A percentile compares a stretch with the other conserved stretches of the same genome.
Conservation (phyloP, 2,888 invertebrate genomes). For the Gastracanthus pulcherrimus region DNA sequence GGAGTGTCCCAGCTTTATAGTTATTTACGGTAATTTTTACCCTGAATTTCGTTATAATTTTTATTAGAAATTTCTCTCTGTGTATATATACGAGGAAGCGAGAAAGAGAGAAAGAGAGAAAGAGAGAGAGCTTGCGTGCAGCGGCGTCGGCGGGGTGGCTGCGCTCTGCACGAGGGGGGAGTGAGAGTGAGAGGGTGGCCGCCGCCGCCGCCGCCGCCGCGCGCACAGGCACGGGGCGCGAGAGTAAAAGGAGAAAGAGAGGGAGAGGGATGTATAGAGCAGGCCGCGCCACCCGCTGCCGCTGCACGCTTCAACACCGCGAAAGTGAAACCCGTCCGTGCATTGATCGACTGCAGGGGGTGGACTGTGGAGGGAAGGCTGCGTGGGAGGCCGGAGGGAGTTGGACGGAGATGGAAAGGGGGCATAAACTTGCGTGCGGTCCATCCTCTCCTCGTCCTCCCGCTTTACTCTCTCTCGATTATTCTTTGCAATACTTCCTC, state of each 20-base stretch:
- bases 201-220: not conserved
- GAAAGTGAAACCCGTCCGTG: slow-evolving; percentile 78
- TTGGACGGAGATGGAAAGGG: slow-evolving; percentile 65
- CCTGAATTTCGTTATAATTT: too few species aligned
- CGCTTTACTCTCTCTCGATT: slow-evolving; percentile 71
- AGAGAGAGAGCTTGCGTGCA: not conserved
- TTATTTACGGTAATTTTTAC: too few species aligned
- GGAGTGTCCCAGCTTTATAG: too few species aligned
- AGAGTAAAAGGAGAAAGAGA: not conserved
- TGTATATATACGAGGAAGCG: too few species aligned
- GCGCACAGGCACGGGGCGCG: too few species aligned
- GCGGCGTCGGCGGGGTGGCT: not conserved
- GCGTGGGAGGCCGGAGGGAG: slow-evolving; percentile 66
- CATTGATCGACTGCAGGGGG: slow-evolving; percentile 77
- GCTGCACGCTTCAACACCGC: slow-evolving; percentile 75
- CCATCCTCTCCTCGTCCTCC: slow-evolving; percentile 75
- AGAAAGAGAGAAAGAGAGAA: too few species aligned
- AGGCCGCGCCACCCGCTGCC: slow-evolving; percentile 48
- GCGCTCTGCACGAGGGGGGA: not conserved
- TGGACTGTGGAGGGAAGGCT: slow-evolving; percentile 73
- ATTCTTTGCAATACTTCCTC: not conserved
- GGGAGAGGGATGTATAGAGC: slow-evolving; percentile 45
- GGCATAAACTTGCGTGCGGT: slow-evolving; percentile 70
- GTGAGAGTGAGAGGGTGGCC: slow-evolving; percentile 6
- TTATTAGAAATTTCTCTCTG: too few species aligned